A percentile compares a stretch with the other conserved stretches of the same genome.
These are phyloP conservation scores for Pandion haliaetus DNA, from an alignment of 2,113 vertebrate species.

Conservation along the genomic window DNA sequence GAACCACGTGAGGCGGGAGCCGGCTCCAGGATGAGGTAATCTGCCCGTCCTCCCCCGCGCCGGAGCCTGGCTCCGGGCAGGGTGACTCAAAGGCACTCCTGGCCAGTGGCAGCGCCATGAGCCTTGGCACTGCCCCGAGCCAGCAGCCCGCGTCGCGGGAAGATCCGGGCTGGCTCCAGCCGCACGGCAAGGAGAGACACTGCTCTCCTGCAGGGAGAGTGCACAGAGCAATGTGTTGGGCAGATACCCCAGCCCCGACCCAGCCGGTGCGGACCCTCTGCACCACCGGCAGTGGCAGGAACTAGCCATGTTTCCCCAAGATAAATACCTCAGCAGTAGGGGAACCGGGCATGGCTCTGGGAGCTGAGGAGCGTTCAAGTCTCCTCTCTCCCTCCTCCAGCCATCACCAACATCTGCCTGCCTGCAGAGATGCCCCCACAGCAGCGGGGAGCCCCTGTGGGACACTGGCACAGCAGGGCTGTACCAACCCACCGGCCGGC, in stretches of 20 bases:
- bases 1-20: not conserved
- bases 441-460: fast-evolving
- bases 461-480: fast-evolving
- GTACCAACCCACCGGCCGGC: fast-evolving
- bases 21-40: slow-evolving; percentile 53
- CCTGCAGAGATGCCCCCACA: not conserved
- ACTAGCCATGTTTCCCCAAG: not conserved
- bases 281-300: not conserved
- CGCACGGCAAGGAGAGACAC: not conserved
- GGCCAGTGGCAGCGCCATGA: not conserved
- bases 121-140: slow-evolving; percentile 2
- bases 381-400: not conserved
- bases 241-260: not conserved
- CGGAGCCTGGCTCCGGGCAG: not conserved
- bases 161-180: not conserved
- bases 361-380: too few relatives aligned
- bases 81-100: slow-evolving; percentile 52
- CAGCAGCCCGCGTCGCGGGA: not conserved
- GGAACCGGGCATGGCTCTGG: fast-evolving
- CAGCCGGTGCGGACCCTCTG: not conserved
- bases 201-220: not conserved
- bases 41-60: not conserved
- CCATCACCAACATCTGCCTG: not conserved
- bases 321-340: not conserved
- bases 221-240: fast-evolving